A percentile compares a stretch with the other conserved stretches of the same genome.
Evolutionary conservation across 2,113 vertebrate genomes (phyloP).

Genomic region (Bubo scandiacus): DNA sequence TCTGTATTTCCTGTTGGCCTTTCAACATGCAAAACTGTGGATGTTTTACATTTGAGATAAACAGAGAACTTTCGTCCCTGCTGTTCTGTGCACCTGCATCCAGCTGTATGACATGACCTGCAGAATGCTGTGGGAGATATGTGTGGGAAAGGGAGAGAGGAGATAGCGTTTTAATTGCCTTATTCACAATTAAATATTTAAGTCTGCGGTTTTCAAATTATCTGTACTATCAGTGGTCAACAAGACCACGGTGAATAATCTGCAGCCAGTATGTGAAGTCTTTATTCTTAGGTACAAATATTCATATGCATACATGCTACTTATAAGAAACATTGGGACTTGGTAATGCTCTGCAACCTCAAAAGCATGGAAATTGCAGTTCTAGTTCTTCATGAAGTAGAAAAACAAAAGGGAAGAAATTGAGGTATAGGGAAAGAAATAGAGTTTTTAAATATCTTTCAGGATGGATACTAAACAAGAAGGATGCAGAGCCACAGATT

Average conservation of each 20-base stretch:
- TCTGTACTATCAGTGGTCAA: background rate
- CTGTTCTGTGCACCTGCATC: background rate
- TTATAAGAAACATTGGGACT: background rate
- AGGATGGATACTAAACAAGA: background rate
- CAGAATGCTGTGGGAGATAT: background rate
- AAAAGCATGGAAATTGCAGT: background rate
- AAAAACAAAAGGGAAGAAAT: background rate
- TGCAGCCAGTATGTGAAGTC: background rate
- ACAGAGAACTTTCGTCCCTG: background rate
- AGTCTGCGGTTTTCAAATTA: background rate
- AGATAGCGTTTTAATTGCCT: background rate
- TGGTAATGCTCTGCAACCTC: background rate
- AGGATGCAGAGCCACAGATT: background rate
- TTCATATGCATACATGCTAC: background rate
- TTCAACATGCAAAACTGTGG: slow-evolving; percentile 7
- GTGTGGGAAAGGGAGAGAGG: background rate
- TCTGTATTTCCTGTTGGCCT: background rate
- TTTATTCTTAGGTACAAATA: background rate
- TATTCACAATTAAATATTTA: background rate
- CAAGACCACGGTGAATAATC: background rate
- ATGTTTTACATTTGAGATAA: background rate
- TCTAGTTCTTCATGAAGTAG: background rate
- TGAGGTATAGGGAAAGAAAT: background rate
- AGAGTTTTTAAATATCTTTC: background rate
- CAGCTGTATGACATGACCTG: background rate